phyloP scores from a whole-genome alignment of 37 sponge, comb jelly and placozoan species.

The Beroe forskalii region DNA sequence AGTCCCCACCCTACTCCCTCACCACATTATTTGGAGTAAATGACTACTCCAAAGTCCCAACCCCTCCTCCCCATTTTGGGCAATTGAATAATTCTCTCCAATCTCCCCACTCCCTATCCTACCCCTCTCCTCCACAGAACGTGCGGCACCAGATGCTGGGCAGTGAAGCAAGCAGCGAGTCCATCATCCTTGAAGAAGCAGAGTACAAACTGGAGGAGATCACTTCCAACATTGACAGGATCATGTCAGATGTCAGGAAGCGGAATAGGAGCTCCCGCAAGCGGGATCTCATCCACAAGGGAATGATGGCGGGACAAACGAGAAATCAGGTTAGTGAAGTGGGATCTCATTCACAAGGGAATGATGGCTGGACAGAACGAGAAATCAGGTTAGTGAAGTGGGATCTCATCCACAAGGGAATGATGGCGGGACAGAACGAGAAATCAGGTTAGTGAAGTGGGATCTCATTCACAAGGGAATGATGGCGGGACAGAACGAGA shows the following conservation, averaged over 20 bases:
- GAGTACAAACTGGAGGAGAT: slow-evolving; percentile 53
- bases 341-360: slow-evolving; percentile 38
- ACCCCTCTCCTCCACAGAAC: no score
- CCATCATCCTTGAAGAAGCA: slow-evolving; percentile 43
- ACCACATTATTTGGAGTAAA: no score
- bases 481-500: slow-evolving; percentile 54
- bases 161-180: not conserved
- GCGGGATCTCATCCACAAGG: slow-evolving; percentile 51
- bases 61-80: no score
- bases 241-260: slow-evolving; percentile 19
- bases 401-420: slow-evolving; percentile 37
- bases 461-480: slow-evolving; percentile 46
- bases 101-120: no score
- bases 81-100: no score
- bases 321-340: slow-evolving; percentile 15
- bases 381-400: not conserved
- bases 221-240: not conserved
- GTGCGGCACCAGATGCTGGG: slow-evolving; percentile 42
- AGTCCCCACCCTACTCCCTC: no score
- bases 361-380: slow-evolving; percentile 57
- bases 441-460: not conserved
- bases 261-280: not conserved
- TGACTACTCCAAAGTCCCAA: no score
- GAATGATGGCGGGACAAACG: slow-evolving; percentile 63
- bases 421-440: slow-evolving; percentile 54